Base-by-base conservation (phyloP, 53 echinoderm and acorn worm species). In the Patiria pectinifera region DNA sequence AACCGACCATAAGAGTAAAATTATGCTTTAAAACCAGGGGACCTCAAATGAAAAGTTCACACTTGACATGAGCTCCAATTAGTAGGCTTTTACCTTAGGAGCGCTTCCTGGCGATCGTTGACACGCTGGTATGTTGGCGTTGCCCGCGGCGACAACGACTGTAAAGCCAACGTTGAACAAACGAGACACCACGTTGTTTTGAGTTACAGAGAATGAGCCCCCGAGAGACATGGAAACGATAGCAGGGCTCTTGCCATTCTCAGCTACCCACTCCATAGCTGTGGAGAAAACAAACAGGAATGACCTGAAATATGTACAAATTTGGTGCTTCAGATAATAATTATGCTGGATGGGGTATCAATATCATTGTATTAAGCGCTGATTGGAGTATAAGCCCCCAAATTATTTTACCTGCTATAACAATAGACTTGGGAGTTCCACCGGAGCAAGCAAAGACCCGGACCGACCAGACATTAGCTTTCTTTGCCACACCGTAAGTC, bases 151-250 rank as follows among this genome's bases (percentile, higher is more conserved):
- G 11, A 93, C 93, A 7, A 95, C 92, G 24, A 91, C 92, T 0
- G 95, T 89, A 35, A 35, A 35, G 35, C 35, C 16, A 90, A 60
- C 92, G 53, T 93, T 69, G 74, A 79, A 53, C 48, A 87, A 58
- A 6, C 35, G 35, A 35, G 35, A 35, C 35, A 96, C 91, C 15
- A 92, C 92, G 45, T 92, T 91, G 59, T 96, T 35, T 35, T 35
- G 35, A 35, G 35, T 35, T 35, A 35, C 35, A 14, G 85, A 91
- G 10, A 45, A 24, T 11, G 82, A 62, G 6, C 95, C 96, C 26
- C 95, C 96, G 22, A 96, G 95, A 23, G 96, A 96, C 96, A 96
- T 96, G 75, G 95, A 95, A 6, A 86, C 95, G 12, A 96, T 92
- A 2, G 85, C 93, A n/a, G 96, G 95, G 11, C 77, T 19, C 5